A percentile compares a stretch with the other conserved stretches of the same genome.
Conservation (phyloP, 2,113 vertebrate genomes). For the Hippocampus guttulatus region DNA sequence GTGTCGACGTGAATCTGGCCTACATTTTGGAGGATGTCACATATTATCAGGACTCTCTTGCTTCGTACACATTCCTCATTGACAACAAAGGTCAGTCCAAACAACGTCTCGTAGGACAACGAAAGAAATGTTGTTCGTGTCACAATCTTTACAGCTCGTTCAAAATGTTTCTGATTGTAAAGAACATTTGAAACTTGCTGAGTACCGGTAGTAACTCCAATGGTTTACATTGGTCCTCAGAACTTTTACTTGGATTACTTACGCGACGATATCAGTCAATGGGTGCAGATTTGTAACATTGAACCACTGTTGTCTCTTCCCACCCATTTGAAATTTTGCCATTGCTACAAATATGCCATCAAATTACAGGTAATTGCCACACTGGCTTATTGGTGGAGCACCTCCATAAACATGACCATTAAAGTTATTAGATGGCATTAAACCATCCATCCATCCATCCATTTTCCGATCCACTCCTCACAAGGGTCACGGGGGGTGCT, state of each 20-base stretch:
- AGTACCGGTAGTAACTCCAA: too few species aligned
- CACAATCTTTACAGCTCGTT: too few species aligned
- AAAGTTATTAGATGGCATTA: constrained; percentile 33
- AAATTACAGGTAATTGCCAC: constrained; percentile 40
- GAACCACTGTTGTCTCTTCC: constrained; percentile 6
- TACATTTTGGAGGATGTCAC: constrained; percentile 98
- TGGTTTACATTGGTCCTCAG: neutral
- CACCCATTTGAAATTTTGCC: constrained; percentile 28
- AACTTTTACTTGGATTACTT: neutral
- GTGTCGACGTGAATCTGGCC: constrained; percentile 94
- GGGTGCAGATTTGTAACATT: constrained; percentile 15
- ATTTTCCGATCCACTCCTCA: too few species aligned
- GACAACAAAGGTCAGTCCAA: constrained; percentile 92
- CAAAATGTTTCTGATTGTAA: too few species aligned
- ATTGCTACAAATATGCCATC: constrained; percentile 38
- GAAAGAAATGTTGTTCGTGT: too few species aligned
- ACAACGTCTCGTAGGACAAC: neutral
- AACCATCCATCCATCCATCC: too few species aligned
- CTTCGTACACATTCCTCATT: constrained; percentile 97
- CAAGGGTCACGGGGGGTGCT: too few species aligned
- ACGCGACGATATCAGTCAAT: neutral
- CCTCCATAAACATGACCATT: constrained; percentile 38
- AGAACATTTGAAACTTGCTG: too few species aligned
- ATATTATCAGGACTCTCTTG: constrained; percentile 95
- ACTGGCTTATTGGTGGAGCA: constrained; percentile 14